Evolutionary conservation across 2,113 vertebrate species (phyloP).

Genomic region (Callochromis pleurospilus): DNA sequence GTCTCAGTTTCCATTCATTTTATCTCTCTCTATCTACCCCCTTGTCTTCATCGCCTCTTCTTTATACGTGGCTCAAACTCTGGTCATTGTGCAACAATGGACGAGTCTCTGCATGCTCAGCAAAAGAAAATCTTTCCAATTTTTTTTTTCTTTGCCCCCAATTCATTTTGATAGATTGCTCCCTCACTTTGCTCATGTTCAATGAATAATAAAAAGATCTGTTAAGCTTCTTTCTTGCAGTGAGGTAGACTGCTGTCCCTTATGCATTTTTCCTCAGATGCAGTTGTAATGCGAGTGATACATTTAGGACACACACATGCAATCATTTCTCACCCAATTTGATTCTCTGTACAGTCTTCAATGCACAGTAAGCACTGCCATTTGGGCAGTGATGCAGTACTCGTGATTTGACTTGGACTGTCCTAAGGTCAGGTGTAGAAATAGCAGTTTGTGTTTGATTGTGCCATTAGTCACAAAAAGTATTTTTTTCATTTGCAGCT

Average conservation of each 20-base stretch:
- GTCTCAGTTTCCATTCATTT: neutral
- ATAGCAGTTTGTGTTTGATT: neutral
- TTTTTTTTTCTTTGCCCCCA: conserved; percentile 27
- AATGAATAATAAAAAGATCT: conserved; percentile 56
- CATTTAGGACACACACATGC: conserved; percentile 14
- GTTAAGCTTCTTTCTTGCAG: neutral
- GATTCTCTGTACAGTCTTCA: neutral
- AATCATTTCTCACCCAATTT: neutral
- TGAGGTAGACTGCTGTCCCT: neutral
- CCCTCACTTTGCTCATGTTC: conserved; percentile 17
- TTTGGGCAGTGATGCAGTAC: neutral
- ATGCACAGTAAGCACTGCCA: neutral
- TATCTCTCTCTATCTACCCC: neutral
- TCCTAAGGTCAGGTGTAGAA: neutral
- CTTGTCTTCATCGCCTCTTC: conserved; percentile 22
- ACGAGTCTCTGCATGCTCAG: conserved; percentile 39
- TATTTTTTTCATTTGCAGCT: neutral
- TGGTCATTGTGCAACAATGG: conserved; percentile 45
- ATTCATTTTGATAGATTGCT: conserved; percentile 54
- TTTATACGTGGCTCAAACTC: conserved; percentile 11
- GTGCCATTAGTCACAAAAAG: neutral
- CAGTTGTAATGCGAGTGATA: conserved; percentile 21
- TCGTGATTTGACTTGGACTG: neutral
- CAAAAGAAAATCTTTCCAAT: conserved; percentile 38
- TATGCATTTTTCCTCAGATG: neutral